phyloP scores from a whole-genome alignment of 1,140 invertebrate species.

The Pseudomyrmex cubaensis region DNA sequence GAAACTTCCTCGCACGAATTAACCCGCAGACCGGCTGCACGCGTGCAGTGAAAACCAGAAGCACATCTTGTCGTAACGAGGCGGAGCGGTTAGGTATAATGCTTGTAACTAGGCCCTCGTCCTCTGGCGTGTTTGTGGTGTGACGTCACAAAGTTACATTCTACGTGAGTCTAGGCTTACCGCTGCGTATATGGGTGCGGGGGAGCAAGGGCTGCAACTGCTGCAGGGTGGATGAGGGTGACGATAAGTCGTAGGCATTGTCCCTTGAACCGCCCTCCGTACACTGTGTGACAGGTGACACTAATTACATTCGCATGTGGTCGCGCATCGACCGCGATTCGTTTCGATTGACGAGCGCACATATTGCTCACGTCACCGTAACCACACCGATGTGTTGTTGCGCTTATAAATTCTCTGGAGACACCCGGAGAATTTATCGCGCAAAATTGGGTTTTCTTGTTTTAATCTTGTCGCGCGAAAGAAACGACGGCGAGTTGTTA shows the following conservation, averaged over 20 bases:
- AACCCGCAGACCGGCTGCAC: slow-evolving; percentile 76
- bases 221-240: slow-evolving; percentile 67
- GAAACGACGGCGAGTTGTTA: neutral
- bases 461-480: neutral
- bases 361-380: neutral
- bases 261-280: slow-evolving; percentile 69
- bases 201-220: slow-evolving; percentile 61
- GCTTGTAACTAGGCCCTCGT: slow-evolving; percentile 80
- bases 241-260: slow-evolving; percentile 79
- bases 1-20: slow-evolving; percentile 77
- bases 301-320: slow-evolving; percentile 39
- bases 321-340: slow-evolving; percentile 25
- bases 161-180: slow-evolving; percentile 72
- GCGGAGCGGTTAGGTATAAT: slow-evolving; percentile 79
- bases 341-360: neutral
- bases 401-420: neutral
- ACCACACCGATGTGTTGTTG: too few species aligned
- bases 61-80: slow-evolving; percentile 82
- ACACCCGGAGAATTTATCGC: neutral
- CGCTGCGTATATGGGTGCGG: slow-evolving; percentile 67
- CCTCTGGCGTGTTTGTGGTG: slow-evolving; percentile 81
- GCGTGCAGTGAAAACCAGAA: slow-evolving; percentile 79
- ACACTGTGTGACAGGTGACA: slow-evolving; percentile 68
- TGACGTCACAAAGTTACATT: slow-evolving; percentile 82
- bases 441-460: neutral